phyloP scores from a whole-genome alignment of 2,888 invertebrate genomes.

The Andricus curvator region DNA sequence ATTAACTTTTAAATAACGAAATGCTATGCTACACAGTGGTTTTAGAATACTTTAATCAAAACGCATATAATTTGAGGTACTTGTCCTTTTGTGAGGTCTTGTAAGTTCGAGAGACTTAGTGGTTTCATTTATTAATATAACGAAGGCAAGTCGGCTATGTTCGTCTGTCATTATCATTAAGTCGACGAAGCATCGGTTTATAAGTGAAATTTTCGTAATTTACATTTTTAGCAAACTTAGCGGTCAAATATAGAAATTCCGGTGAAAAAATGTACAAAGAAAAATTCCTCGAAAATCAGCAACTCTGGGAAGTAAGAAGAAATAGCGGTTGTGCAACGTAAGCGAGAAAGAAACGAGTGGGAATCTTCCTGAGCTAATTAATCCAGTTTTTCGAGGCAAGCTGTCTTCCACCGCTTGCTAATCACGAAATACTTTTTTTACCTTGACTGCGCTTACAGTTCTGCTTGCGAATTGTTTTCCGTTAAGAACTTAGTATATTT shows the following conservation, averaged over 20 bases:
- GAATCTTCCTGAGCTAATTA: slow-evolving; percentile 36
- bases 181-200: background rate
- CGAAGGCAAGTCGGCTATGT: background rate
- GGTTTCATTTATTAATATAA: background rate
- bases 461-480: slow-evolving; percentile 25
- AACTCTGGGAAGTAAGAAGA: slow-evolving; percentile 34
- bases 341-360: slow-evolving; percentile 25
- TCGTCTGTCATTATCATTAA: slow-evolving; percentile 7
- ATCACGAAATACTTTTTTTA: slow-evolving; percentile 31
- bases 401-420: slow-evolving; percentile 26
- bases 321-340: slow-evolving; percentile 32
- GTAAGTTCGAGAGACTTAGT: background rate
- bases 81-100: background rate
- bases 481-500: slow-evolving; percentile 16
- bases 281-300: slow-evolving; percentile 25
- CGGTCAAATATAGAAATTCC: slow-evolving; percentile 3
- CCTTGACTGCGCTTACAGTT: slow-evolving; percentile 14
- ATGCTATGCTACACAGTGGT: background rate
- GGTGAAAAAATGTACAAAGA: slow-evolving; percentile 26
- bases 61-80: background rate
- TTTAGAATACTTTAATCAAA: background rate
- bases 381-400: slow-evolving; percentile 38
- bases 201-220: background rate
- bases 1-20: background rate
- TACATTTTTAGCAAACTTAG: background rate